These are phyloP conservation scores for Sclerodermus sp. DNA, from an alignment of 2,888 invertebrate genomes.

Conservation along the genomic window DNA sequence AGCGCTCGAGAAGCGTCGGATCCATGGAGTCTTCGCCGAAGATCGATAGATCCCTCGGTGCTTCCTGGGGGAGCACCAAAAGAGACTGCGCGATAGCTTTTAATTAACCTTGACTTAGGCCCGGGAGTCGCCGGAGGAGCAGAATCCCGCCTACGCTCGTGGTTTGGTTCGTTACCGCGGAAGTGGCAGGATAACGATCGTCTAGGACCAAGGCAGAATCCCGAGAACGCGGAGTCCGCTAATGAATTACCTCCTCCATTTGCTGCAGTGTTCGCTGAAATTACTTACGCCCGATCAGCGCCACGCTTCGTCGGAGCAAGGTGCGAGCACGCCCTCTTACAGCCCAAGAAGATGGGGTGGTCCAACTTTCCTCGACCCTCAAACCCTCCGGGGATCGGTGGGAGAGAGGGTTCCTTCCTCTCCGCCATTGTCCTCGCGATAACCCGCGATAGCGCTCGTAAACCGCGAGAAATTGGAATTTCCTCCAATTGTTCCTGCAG, in stretches of 20 bases:
- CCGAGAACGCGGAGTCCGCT: slow-evolving; percentile 22
- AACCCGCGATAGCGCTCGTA: not conserved
- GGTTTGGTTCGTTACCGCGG: not conserved
- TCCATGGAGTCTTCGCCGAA: no score
- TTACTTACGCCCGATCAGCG: slow-evolving; percentile 28
- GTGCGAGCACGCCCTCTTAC: slow-evolving; percentile 1
- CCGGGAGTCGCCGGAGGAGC: not conserved
- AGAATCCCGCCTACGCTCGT: not conserved
- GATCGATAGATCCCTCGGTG: no score
- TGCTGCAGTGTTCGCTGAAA: slow-evolving; percentile 13
- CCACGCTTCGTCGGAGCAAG: slow-evolving; percentile 9
- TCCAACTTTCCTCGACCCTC: not conserved
- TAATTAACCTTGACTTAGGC: not conserved
- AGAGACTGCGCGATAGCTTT: not conserved
- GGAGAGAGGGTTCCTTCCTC: no score
- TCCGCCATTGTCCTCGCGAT: not conserved
- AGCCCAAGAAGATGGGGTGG: no score
- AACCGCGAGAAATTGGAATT: not conserved
- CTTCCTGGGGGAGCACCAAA: no score
- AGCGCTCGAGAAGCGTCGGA: no score
- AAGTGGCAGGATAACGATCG: slow-evolving; percentile 23
- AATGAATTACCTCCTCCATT: slow-evolving; percentile 36
- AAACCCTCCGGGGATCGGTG: no score
- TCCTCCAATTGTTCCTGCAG: not conserved
- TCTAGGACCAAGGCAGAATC: slow-evolving; percentile 21